phyloP scores from a whole-genome alignment of 2,888 invertebrate species.

The Helleia helle region DNA sequence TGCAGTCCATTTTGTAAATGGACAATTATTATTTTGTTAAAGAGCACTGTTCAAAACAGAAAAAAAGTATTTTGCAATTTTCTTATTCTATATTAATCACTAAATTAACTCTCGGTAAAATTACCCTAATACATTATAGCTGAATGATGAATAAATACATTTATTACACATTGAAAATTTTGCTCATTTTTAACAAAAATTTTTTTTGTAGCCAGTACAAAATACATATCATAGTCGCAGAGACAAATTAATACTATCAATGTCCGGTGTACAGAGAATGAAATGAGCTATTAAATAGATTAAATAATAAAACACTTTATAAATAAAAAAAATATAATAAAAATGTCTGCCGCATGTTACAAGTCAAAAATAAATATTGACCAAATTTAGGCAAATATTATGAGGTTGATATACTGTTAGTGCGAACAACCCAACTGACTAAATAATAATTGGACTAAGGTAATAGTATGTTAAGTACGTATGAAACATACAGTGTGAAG shows the following conservation, averaged over 20 bases:
- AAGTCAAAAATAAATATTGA: slow-evolving; percentile 45
- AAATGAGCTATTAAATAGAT: slow-evolving; percentile 22
- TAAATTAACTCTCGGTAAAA: neutral
- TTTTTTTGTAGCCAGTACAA: slow-evolving; percentile 13
- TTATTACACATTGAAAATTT: neutral
- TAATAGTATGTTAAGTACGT: neutral
- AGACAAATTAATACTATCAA: slow-evolving; percentile 18
- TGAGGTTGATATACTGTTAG: slow-evolving; percentile 10
- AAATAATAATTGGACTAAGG: slow-evolving; percentile 24
- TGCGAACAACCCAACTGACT: slow-evolving; percentile 23
- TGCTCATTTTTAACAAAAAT: slow-evolving; percentile 1
- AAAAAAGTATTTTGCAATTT: neutral
- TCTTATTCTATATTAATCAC: slow-evolving; percentile 1
- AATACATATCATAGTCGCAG: slow-evolving; percentile 10
- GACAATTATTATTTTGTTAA: neutral
- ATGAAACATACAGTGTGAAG: neutral
- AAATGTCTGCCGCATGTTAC: slow-evolving; percentile 14
- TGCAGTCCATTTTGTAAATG: slow-evolving; percentile 4
- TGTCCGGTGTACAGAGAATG: neutral
- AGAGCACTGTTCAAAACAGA: neutral
- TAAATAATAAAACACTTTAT: neutral
- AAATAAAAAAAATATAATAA: slow-evolving; percentile 1
- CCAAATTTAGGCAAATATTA: slow-evolving; percentile 27
- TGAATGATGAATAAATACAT: slow-evolving; percentile 11
- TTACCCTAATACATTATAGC: slow-evolving; percentile 1